phyloP scores from a whole-genome alignment of 2,797 vertebrate genomes.

The Clamator glandarius region DNA sequence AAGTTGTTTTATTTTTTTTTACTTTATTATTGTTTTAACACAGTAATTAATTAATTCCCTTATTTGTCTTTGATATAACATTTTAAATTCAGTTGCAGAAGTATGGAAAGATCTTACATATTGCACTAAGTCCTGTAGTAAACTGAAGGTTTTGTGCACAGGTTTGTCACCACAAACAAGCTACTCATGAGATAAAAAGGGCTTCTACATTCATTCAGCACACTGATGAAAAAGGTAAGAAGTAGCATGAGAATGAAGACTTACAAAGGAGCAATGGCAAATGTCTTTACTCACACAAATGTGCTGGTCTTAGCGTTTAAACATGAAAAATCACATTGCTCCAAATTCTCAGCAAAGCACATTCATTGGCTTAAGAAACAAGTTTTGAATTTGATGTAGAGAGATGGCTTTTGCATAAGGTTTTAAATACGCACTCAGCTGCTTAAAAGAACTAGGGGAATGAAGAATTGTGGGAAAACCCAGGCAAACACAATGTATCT shows the following conservation, averaged over 20 bases:
- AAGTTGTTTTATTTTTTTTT: background rate
- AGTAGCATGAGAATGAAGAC: background rate
- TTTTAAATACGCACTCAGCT: background rate
- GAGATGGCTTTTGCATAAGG: background rate
- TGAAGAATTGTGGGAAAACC: background rate
- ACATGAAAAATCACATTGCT: background rate
- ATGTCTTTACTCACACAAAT: background rate
- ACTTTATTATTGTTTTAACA: background rate
- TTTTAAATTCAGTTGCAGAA: background rate
- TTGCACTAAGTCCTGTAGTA: conserved; percentile 33
- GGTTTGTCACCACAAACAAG: conserved; percentile 71
- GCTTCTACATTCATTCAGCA: conserved; percentile 65
- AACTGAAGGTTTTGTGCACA: conserved; percentile 64
- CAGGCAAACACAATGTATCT: background rate
- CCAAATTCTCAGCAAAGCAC: background rate
- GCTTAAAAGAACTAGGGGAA: background rate
- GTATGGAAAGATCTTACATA: background rate
- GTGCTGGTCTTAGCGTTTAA: background rate
- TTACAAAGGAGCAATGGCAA: background rate
- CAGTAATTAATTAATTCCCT: background rate
- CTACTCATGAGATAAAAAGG: conserved; percentile 60
- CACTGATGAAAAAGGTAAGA: conserved; percentile 77
- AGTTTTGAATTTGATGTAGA: background rate
- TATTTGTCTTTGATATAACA: background rate
- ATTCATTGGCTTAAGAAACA: background rate